Evolutionary conservation across 1,140 invertebrate genomes (phyloP), one percentile per base, ranked within the genome.

Genomic region (Patella vulgata): DNA sequence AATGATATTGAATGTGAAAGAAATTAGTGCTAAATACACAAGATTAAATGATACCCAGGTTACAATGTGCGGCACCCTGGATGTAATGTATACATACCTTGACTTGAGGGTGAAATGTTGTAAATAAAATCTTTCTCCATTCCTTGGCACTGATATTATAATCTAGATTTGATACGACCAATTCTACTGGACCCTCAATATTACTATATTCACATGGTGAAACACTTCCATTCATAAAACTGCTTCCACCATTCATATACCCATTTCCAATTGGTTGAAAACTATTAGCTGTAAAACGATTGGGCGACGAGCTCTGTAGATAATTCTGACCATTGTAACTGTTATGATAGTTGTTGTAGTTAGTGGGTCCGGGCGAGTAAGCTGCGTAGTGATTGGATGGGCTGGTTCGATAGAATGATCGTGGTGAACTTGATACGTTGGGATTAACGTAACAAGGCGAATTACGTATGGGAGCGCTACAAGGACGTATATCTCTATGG

Each of bases 131-230:
- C 47, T 87, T 87, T 70, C 88, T 89, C 87, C 92, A 88, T 71
- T 92, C 90, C 52, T 88, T 87, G 5, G 87, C 82, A 74, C 90
- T 89, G 66, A 92, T 90, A 63, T 88, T 90, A 68, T 91, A 89
- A 84, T 93, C 92, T 50, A 93, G 83, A 83, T 92, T 93, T 28
- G 90, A 89, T 23, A 93, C 89, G 66, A 90, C 85, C 5, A 93
- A 80, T 78, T 92, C 90, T 19, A 92, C 88, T 1, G 71, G 68
- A 14, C 33, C 33, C 5, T 36, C 33, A 8, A 14, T 36, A 36
- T 36, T 36, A n/a, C n/a, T n/a, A 36, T 36, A 36, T 36, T 36
- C 33, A 36, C 33, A 5, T 8, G 33, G 33, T 36, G 33, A 36
- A 8, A 5, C 33, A 36, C 33, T 8, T 8, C 33, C 33, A 36